phyloP scores from a whole-genome alignment of 2,888 invertebrate species.

The Lacanobia oleracea region DNA sequence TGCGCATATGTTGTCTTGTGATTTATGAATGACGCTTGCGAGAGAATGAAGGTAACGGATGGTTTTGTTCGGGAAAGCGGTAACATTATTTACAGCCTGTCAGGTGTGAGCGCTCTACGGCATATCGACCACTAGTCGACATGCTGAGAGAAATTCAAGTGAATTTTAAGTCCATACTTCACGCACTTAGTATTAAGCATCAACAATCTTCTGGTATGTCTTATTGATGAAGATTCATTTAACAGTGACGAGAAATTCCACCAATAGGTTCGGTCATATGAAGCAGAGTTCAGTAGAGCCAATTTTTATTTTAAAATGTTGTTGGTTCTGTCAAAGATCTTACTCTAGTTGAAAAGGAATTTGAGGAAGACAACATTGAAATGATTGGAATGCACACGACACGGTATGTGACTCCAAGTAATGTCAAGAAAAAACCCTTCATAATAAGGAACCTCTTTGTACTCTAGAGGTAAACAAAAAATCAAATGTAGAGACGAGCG shows the following conservation, averaged over 20 bases:
- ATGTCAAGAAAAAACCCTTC: constrained; percentile 32
- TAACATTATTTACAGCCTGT: constrained; percentile 46
- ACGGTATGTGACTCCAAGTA: constrained; percentile 26
- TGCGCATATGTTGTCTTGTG: constrained; percentile 38
- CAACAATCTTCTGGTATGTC: not conserved
- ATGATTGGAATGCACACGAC: constrained; percentile 29
- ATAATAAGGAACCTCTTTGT: constrained; percentile 29
- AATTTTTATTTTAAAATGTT: not conserved
- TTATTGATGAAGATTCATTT: not conserved
- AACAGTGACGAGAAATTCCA: not conserved
- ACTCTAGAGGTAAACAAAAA: constrained; percentile 34
- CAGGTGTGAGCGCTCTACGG: constrained; percentile 23
- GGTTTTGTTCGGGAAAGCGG: constrained; percentile 37
- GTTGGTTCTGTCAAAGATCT: not conserved
- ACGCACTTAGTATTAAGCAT: not conserved
- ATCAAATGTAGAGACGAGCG: constrained; percentile 16
- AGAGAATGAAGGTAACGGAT: constrained; percentile 47
- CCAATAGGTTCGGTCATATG: not conserved
- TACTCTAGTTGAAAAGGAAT: not conserved
- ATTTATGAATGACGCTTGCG: constrained; percentile 51
- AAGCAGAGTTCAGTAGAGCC: no score
- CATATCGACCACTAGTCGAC: constrained; percentile 13
- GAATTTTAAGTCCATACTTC: not conserved
- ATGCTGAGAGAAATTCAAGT: constrained; percentile 14
- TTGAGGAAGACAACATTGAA: constrained; percentile 5